Evolutionary conservation across 2,888 invertebrate species (phyloP), one percentile per base, ranked within the genome.

Genomic region (Clunio marinus): DNA sequence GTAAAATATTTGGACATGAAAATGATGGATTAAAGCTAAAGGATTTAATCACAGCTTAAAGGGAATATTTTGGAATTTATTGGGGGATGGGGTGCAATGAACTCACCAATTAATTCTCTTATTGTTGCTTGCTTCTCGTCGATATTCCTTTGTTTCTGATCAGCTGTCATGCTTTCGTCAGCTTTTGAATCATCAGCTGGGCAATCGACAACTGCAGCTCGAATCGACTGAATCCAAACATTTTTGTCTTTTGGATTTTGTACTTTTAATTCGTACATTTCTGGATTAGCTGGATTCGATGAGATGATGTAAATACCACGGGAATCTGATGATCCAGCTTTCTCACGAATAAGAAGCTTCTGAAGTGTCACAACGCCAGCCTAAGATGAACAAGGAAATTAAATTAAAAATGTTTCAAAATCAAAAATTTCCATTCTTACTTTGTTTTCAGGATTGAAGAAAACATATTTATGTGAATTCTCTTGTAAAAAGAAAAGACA

Each of bases 361-460:
- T 92, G 92, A 68, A 97, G 83, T 0, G 96, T 92, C 13, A 96
- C 91, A 68, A 96, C 93, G 71, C 96, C 93, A 62, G 95, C 91
- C 89, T 92, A 80, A 46, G 78, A 77, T n/a, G n/a, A n/a, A n/a
- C n/a, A n/a, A n/a, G n/a, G n/a, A n/a, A n/a, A n/a, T 25, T 22
- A 70, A 69, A 67, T 5, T 5, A 32, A 8, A 32, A 32, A n/a
- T n/a, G n/a, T 24, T 10, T 13, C 2, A 15, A 8, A 7, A 1
- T 59, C 2, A 5, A 20, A 59, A 55, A 55, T 62, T 35, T 63
- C 27, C 15, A 41, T 45, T 66, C 32, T 76, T 76, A 89, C 91
- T 86, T 96, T 96, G 80, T 93, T 93, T 77, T 96, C 96, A 51
- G 94, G 94, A 71, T 93, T 91, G 76, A 91, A 91, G 81, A 96